Base-by-base conservation (phyloP, 1,140 invertebrate genomes). In the Heliconius congener region DNA sequence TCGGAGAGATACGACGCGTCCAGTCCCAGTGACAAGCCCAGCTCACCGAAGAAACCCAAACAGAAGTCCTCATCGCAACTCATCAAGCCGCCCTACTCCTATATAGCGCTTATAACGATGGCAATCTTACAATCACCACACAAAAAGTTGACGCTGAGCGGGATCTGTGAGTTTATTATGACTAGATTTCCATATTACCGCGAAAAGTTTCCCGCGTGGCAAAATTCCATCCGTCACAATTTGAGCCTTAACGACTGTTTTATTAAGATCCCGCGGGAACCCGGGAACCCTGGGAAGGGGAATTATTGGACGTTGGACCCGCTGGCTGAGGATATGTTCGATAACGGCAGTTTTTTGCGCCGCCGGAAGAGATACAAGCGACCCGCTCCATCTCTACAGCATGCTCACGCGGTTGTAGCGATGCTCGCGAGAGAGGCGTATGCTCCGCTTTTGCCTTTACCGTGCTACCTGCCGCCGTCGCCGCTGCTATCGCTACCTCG, bases 261-360 rank as follows among this genome's bases (percentile, higher is more conserved):
- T 94, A 98, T 99, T 27, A 99, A 99, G 95, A 99, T 99, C 71
- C 98, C 99, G 0, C 95, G 99, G 6, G 99, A 99, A 91, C 99
- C 99, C 0, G 99, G 99, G 0, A 99, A 99, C 90, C 99, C 99
- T 0, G 99, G 99, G 0, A 99, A 99, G 88, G 99, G 99, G 0
- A 99, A 99, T 90, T 99, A 99, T 93, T 99, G 99, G 99, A 99
- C 99, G 1, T 92, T 99, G 71, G 99, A 99, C 94, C 99, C 99
- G 0, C 95, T 98, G 77, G 98, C 98, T 1, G 98, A 99, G 89
- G 98, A 99, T 88, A 99, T 99, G 99, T 99, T 99, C 88, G 99
- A 99, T 90, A 99, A 99, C 91, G 99, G 99, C 0, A 99, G 98
- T 88, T 99, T 99, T 89, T 95, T 99, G 66, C 94, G 99, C 6